These are phyloP conservation scores for Agrotis segetum DNA, from an alignment of 2,888 invertebrate species.

Conservation along the genomic window DNA sequence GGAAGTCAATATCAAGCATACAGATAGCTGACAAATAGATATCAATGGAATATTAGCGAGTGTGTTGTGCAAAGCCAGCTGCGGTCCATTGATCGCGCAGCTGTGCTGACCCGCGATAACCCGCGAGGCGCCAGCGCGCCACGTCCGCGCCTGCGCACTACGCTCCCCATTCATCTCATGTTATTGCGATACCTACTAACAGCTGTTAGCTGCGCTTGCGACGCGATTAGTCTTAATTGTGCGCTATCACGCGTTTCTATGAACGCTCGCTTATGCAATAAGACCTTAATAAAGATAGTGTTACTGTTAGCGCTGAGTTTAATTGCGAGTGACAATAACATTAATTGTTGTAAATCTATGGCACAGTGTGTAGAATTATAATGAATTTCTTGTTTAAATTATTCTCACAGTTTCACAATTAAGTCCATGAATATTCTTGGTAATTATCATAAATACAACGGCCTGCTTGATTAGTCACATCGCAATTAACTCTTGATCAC, in stretches of 20 bases:
- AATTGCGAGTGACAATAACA: slow-evolving; percentile 67
- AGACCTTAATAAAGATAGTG: slow-evolving; percentile 73
- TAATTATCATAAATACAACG: slow-evolving; percentile 59
- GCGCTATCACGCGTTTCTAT: slow-evolving; percentile 79
- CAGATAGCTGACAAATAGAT: slow-evolving; percentile 65
- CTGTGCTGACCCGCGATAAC: slow-evolving; percentile 85
- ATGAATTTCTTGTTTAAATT: slow-evolving; percentile 51
- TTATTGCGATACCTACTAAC: slow-evolving; percentile 68
- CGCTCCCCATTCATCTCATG: slow-evolving; percentile 82
- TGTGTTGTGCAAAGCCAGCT: slow-evolving; percentile 71
- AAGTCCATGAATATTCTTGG: slow-evolving; percentile 49
- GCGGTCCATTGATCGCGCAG: slow-evolving; percentile 77
- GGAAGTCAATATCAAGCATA: slow-evolving; percentile 59
- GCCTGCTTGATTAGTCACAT: slow-evolving; percentile 58
- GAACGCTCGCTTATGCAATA: slow-evolving; percentile 75
- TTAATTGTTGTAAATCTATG: slow-evolving; percentile 61
- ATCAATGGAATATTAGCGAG: slow-evolving; percentile 70
- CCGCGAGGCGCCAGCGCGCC: slow-evolving; percentile 84
- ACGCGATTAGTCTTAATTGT: slow-evolving; percentile 84
- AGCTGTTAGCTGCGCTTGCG: slow-evolving; percentile 80
- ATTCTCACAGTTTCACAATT: slow-evolving; percentile 45
- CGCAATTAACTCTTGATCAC: slow-evolving; percentile 51
- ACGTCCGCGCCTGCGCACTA: slow-evolving; percentile 72
- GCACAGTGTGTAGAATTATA: slow-evolving; percentile 42
- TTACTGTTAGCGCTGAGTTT: slow-evolving; percentile 67